Evolutionary conservation across 2,888 invertebrate species (phyloP), one percentile per base, ranked within the genome.

Genomic region (Trichogramma evanescens): DNA sequence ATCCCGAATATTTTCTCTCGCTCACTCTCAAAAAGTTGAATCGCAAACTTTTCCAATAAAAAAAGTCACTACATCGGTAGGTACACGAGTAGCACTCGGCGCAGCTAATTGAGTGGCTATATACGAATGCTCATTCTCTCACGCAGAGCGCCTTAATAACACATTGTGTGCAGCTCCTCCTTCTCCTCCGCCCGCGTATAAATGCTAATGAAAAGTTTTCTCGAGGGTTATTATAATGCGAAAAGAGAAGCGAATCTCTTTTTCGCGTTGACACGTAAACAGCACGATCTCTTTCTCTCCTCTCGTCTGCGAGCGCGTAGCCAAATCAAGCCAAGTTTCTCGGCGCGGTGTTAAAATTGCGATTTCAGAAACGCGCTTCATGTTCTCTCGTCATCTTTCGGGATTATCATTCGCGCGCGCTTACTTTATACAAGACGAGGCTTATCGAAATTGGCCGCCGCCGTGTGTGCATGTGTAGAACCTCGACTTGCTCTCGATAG

Each of bases 371-470:
- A 56, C 57, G 57, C 43, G 26, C 53, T 13, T 13, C 13, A 13
- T 13, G 13, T 13, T 13, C 13, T 13, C 13, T 13, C 13, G 26
- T 26, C 26, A 26, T 26, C 26, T 26, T 26, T 26, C 26, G 26
- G 26, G 26, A 26, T 26, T 26, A 26, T 26, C 26, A 26, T 26
- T 26, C 26, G 26, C 26, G 45, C 45, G 9, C 9, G 45, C 8
- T 45, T 45, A 45, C 45, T n/a, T 45, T 9, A 10, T n/a, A 10
- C 9, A 8, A 45, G 45, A 8, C 61, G 61, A 54, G 63, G 63
- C 67, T 68, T 67, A 67, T 68, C 68, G 68, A 70, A 70, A 71
- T 70, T 70, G 66, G 70, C 69, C 69, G 72, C 67, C 66, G 64
- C 63, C 59, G 66, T 62, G 65, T 66, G 68, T 40, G 7, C 50